phyloP scores from a whole-genome alignment of 2,888 invertebrate genomes.

The Cataglyphis livida region DNA sequence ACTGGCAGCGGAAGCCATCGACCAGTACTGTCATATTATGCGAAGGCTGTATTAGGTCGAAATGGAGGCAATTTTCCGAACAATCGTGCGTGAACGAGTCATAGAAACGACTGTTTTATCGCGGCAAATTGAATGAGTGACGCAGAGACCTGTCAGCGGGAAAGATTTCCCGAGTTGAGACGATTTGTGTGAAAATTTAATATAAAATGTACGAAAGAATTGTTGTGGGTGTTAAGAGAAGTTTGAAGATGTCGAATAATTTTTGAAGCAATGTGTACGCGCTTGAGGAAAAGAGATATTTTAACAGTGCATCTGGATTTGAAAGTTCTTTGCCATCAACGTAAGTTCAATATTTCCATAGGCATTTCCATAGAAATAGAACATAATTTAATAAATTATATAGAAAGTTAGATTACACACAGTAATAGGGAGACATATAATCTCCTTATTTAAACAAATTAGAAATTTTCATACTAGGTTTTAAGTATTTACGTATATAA shows the following conservation, averaged over 20 bases:
- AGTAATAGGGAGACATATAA: not conserved
- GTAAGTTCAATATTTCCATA: conserved; percentile 28
- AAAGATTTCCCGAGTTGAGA: not conserved
- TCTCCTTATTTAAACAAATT: not conserved
- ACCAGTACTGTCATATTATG: not conserved
- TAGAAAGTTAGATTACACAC: not conserved
- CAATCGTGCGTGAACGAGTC: conserved; percentile 23
- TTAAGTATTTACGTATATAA: not conserved
- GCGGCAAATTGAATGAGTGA: conserved; percentile 10
- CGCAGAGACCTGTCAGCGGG: not conserved
- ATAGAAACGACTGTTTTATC: conserved; percentile 25
- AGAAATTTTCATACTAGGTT: not conserved
- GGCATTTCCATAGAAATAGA: not conserved
- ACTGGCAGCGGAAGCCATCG: conserved; percentile 7
- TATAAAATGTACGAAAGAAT: conserved; percentile 3
- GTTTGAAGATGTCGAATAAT: not conserved
- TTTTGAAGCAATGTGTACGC: conserved; percentile 9
- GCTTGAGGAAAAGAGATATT: conserved; percentile 2
- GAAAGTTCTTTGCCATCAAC: not conserved
- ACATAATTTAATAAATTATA: conserved; percentile 9
- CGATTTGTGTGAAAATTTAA: not conserved
- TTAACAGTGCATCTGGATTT: conserved; percentile 18
- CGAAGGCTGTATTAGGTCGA: not conserved
- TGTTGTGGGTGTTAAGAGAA: not conserved
- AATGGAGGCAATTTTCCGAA: conserved; percentile 39